Base-by-base conservation (phyloP, 1,140 invertebrate genomes). In the Muscidifurax raptorellus region DNA sequence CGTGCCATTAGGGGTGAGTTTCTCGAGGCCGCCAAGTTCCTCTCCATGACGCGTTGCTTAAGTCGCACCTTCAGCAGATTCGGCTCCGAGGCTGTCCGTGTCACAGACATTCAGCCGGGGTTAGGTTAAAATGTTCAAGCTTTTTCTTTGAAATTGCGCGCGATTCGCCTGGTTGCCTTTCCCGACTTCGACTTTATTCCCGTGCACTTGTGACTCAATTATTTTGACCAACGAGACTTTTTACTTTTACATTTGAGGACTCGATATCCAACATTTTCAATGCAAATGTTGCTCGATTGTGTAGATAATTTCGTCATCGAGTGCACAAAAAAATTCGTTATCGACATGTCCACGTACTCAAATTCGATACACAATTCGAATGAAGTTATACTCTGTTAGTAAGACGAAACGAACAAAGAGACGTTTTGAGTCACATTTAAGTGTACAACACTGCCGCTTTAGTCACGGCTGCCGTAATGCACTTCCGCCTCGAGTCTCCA, bases 21-120 rank as follows among this genome's bases (percentile, higher is more conserved):
- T 89, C 95, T 93, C 89, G 95, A 95, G 36, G 91, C 92, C 66
- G 92, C 92, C 89, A 92, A 91, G 91, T 97, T 95, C 87, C 97
- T 95, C 93, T 98, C 97, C 94, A 98, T 97, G 89, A 99, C 97
- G 92, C 98, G 97, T 94, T 98, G 97, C 95, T 99, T 99, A 90
- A 99, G 95, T 90, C 98, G 96, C 94, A 98, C 97, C 95, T 99
- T 99, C 94, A 98, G 95, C 93, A 98, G 95, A 95, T 99, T 99
- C 87, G 98, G 98, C 95, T 99, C 98, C 93, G 98, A 99, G 91
- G 98, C 98, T 99, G 95, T 92, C 91, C 91, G 92, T 69, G 22
- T 59, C 52, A 47, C 44, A 59, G 79, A 85, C 40, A 93, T 90
- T 91, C 88, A 91, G 90, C 92, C 92, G 88, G 90, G 88, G 91